phyloP scores from a whole-genome alignment of 2,797 vertebrate species.

The Lacerta viridis region DNA sequence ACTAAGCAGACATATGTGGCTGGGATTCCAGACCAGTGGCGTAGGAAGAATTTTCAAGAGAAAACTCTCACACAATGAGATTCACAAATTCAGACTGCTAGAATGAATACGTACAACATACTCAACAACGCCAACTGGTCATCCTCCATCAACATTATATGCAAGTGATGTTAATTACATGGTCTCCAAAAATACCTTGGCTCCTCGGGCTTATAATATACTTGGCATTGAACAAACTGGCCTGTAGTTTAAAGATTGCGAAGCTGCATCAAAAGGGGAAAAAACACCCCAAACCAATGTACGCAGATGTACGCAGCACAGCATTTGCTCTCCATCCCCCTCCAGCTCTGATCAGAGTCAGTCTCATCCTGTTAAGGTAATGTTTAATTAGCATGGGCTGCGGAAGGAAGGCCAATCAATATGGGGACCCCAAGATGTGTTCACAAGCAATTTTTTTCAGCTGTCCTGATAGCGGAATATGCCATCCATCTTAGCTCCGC shows the following conservation, averaged over 20 bases:
- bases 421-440: neutral
- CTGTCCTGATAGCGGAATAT: constrained; percentile 3
- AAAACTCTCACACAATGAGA: neutral
- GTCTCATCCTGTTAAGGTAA: neutral
- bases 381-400: constrained; percentile 29
- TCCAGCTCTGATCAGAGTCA: neutral
- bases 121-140: neutral
- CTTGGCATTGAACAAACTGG: neutral
- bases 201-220: neutral
- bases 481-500: constrained; percentile 24
- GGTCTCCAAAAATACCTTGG: neutral
- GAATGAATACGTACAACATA: neutral
- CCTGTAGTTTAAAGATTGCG: neutral
- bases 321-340: neutral
- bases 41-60: too few relatives aligned
- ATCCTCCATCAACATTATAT: constrained; percentile 2
- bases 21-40: too few relatives aligned
- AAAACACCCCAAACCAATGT: neutral
- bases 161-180: neutral
- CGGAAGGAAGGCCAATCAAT: constrained; percentile 1
- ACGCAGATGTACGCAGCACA: neutral
- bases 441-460: constrained; percentile 1
- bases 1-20: too few relatives aligned
- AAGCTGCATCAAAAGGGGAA: neutral
- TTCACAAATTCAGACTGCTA: neutral